A percentile compares a stretch with the other conserved stretches of the same genome.
Conservation (phyloP, 1,140 invertebrate genomes). For the Dufourea novaeangliae region DNA sequence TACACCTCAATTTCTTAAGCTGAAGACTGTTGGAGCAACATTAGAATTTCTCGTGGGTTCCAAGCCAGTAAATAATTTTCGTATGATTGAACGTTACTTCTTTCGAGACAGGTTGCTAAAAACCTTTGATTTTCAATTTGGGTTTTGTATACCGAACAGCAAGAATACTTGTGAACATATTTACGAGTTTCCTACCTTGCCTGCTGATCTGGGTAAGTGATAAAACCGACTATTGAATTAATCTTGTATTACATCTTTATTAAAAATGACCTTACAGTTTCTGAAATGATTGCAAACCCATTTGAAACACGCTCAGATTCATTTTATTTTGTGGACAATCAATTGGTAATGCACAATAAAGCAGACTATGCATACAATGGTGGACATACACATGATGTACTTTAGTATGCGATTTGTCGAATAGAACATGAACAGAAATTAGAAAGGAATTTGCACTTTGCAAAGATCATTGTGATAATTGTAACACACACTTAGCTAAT, state of each 20-base stretch:
- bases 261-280: conserved; percentile 85
- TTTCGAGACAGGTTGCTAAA: conserved; percentile 97
- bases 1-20: conserved; percentile 96
- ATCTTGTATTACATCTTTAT: neutral
- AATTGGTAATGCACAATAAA: conserved; percentile 99
- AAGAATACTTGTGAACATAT: conserved; percentile 99
- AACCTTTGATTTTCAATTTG: conserved; percentile 99
- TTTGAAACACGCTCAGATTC: conserved; percentile 99
- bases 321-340: conserved; percentile 99
- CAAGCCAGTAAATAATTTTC: conserved; percentile 95
- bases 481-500: conserved; percentile 46
- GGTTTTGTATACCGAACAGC: conserved; percentile 98
- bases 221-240: conserved; percentile 4
- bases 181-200: conserved; percentile 97
- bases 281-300: conserved; percentile 97
- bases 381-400: conserved; percentile 78
- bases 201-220: conserved; percentile 91
- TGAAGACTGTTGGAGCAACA: conserved; percentile 97
- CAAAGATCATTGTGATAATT: conserved; percentile 46
- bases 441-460: conserved; percentile 67
- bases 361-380: conserved; percentile 97
- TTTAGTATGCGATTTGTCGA: conserved; percentile 58
- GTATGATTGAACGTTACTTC: conserved; percentile 99
- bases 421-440: conserved; percentile 47
- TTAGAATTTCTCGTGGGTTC: conserved; percentile 98